Evolutionary conservation across 2,113 vertebrate genomes (phyloP), one percentile per base, ranked within the genome.

Genomic region (Ceyx cyanopectus): DNA sequence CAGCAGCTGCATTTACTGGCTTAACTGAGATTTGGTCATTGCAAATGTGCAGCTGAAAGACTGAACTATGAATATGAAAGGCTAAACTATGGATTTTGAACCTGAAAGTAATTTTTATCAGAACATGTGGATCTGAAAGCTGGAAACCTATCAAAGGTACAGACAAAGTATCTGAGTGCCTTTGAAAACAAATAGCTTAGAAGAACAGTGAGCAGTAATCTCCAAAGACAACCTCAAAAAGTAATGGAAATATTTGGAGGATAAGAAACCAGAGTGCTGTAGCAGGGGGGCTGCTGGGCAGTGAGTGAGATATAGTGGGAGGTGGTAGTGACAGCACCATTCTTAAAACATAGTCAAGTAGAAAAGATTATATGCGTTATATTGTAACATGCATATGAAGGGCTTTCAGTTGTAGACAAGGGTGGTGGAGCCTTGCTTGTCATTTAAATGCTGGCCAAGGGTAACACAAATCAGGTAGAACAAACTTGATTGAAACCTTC

Each of bases 31-130:
- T 85, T 66, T 89, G 78, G 60, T 87, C 51, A 11, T 62, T 95
- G 92, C 85, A 91, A 91, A 66, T 69, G 70, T 89, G 78, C 75
- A 62, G 74, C 78, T 92, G 84, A 85, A 91, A 87, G 58, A 74
- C 84, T 85, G 32, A 68, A 69, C 67, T 68, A 17, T 26, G 58
- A 73, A 43, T 65, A 73, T 93, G 84, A 84, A 91, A 87, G 53
- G 74, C 81, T 84, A 45, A 67, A 69, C 67, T 68, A 17, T 27
- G 63, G 73, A 43, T 65, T 82, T 91, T 76, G 87, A 65, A 70
- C 81, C 88, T 83, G 51, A 90, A 93, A 89, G 66, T 67, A 78
- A 58, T 87, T 94, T 92, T 94, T 66, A 69, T 89, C 81, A 89
- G 66, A 94, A 69, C 54, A 66, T n/a, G 48, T 2, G 30, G 67